Base-by-base conservation (phyloP, 2,113 vertebrate genomes). In the Corydoras sp. region DNA sequence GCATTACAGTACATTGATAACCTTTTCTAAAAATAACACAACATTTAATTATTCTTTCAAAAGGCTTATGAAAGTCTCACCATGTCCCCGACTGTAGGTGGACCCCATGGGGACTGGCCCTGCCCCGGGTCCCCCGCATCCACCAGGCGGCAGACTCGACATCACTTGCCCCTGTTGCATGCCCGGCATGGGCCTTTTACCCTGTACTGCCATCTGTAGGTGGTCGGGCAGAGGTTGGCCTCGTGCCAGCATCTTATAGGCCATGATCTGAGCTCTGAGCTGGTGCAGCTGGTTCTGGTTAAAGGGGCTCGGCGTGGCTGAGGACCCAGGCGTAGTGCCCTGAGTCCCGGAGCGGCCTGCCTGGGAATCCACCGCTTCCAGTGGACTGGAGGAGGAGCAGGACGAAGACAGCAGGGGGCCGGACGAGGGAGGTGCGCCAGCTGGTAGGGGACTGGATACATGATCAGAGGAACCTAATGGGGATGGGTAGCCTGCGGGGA, bases 271-370 rank as follows among this genome's bases (percentile, higher is more conserved):
- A 0, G 96, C 96, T 7, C 96, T 80, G 31, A 99, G 86, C 83
- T 99, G 96, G 82, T 99, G 96, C 72, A 99, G 75, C 86, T 99
- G 96, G 76, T 94, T 97, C 84, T 97, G 96, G 86, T 98, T 99
- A 70, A 99, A 99, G 0, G 95, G 95, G 0, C 95, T 94, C 0
- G 95, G 95, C 80, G 95, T 98, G 72, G 95, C 94, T 0, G 95
- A 94, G 3, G 94, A 65, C 14, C 81, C 80, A 0, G 68, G 72
- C 29, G 82, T 56, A 43, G 85, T 83, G 12, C 73, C 79, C 18
- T 83, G 83, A 12, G 82, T 81, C 9, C 79, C 81, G 0, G 82
- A 64, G 0, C 94, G 89, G 81, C 82, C 90, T 70, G 92, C 87
- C 63, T 96, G 96, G 0, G 92, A 89, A 59, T 98, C 94, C 0